Base-by-base conservation (phyloP, 2,888 invertebrate species). In the Darwinula stevensoni region DNA sequence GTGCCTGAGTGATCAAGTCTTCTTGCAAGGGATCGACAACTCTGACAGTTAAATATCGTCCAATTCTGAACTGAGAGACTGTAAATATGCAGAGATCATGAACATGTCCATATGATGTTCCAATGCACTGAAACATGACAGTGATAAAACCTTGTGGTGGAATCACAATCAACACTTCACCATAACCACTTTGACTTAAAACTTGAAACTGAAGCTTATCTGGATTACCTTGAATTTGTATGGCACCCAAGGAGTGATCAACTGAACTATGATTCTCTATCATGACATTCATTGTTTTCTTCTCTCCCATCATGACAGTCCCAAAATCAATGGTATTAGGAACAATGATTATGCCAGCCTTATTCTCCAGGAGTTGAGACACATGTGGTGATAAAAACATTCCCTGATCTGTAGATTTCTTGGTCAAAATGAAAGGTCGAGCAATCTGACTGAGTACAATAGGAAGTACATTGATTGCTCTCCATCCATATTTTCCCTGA, bases 61-160 rank as follows among this genome's bases (percentile, higher is more conserved):
- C 61, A 16, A 69, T 54, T 45, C 59, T 58, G 43, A 67, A 66
- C 16, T 56, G 54, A 43, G 52, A 54, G 43, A 70, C 70, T 29
- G 53, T 44, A 38, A 71, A 57, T 14, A 63, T 47, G 31, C 68
- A 48, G 22, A 61, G 46, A 52, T 71, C 70, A 37, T 58, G 9
- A 60, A 58, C 29, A 44, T 47, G 2, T 71, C 71, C 34, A 64
- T 4, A 6, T 32, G 14, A 17, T 32, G 18, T 4, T 13, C 31
- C 3, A 12, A 5, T 12, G 16, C 16, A 12, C 26, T 30, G 31
- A 33, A 13, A 9, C 5, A 15, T 9, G 31, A 4, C 4, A 27
- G 51, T 45, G 61, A 62, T 47, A 57, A 62, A 4, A 62, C 60
- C 18, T 43, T 47, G 39, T 65, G 66, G 34, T 47, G 49, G n/a